phyloP scores from a whole-genome alignment of 1,140 invertebrate genomes.

The Chironomus tepperi region DNA sequence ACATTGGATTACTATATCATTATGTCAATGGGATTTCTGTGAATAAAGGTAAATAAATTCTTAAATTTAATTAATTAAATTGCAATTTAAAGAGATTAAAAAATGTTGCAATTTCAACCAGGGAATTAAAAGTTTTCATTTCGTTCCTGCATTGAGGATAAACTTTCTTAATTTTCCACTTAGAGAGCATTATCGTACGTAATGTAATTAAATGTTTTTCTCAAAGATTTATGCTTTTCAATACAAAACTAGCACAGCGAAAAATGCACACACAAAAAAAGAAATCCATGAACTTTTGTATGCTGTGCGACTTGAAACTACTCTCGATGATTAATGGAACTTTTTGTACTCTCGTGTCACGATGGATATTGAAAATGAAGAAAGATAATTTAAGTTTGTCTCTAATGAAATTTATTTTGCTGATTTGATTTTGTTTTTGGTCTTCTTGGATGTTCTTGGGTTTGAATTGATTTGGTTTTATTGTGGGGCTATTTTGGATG shows the following conservation, averaged over 20 bases:
- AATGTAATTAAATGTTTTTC: background rate
- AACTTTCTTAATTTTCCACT: constrained; percentile 9
- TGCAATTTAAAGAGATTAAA: constrained; percentile 3
- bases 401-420: background rate
- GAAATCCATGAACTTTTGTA: background rate
- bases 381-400: background rate
- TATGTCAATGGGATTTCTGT: background rate
- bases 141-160: background rate
- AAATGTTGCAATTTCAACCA: background rate
- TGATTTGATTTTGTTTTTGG: background rate
- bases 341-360: background rate
- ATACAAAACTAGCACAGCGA: background rate
- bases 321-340: constrained; percentile 7
- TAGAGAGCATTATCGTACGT: background rate
- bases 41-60: background rate
- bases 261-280: background rate
- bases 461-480: no score
- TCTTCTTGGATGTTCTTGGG: background rate
- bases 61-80: background rate
- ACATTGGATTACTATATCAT: constrained; percentile 8
- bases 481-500: no score
- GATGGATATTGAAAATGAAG: background rate
- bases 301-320: background rate
- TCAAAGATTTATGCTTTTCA: background rate
- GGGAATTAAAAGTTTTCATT: background rate